Evolutionary conservation across 2,888 invertebrate species (phyloP).

Genomic region (Callyntrura sp.): DNA sequence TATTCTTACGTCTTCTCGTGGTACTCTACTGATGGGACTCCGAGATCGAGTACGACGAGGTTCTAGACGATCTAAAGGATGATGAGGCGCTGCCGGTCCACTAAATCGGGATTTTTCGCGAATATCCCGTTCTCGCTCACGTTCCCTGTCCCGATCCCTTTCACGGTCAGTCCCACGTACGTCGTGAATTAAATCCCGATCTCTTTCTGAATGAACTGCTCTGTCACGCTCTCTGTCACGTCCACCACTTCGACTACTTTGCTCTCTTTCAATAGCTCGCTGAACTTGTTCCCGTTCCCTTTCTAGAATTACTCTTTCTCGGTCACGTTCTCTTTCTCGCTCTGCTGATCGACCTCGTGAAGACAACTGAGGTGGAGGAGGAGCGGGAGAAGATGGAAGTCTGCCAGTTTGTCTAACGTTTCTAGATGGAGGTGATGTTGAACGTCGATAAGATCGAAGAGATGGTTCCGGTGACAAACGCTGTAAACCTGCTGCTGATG

Average conservation of each 20-base stretch:
- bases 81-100: conserved; percentile 39
- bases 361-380: conserved; percentile 50
- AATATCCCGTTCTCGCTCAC: conserved; percentile 44
- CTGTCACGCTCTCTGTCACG: conserved; percentile 3
- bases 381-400: conserved; percentile 36
- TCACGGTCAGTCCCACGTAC: conserved; percentile 48
- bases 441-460: conserved; percentile 43
- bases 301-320: conserved; percentile 40
- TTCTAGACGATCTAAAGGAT: conserved; percentile 30
- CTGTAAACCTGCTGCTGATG: conserved; percentile 21
- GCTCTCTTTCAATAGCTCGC: conserved; percentile 51
- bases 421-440: conserved; percentile 31
- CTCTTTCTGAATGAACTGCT: conserved; percentile 16
- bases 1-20: conserved; percentile 64
- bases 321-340: conserved; percentile 49
- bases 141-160: conserved; percentile 54
- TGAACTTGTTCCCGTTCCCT: conserved; percentile 64
- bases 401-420: conserved; percentile 34
- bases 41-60: conserved; percentile 53
- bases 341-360: conserved; percentile 33
- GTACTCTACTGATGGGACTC: conserved; percentile 74
- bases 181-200: conserved; percentile 58
- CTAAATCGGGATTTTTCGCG: conserved; percentile 44
- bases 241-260: neutral
- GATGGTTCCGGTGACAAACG: conserved; percentile 58